Conservation (phyloP, 2,888 invertebrate genomes). For the Caenorhabditis angaria region DNA sequence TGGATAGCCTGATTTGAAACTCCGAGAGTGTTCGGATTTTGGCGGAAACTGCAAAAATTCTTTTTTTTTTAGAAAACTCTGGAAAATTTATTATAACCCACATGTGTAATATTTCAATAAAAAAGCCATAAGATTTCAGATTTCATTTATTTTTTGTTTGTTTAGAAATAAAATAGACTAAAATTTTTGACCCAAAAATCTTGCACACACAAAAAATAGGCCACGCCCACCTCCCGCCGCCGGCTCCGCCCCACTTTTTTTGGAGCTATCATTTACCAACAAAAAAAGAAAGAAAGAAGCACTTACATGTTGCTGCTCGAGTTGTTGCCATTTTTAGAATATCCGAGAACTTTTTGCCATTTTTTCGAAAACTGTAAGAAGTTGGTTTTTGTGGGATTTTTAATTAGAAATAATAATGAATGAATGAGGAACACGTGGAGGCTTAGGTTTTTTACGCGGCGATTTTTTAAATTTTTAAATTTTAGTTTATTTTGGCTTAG, state of each 20-base stretch:
- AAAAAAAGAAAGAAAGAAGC: background rate
- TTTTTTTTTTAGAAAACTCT: background rate
- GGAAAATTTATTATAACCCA: slow-evolving; percentile 35
- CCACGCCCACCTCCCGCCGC: background rate
- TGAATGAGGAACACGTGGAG: no score
- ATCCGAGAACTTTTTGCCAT: background rate
- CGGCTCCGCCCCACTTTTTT: background rate
- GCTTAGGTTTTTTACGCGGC: no score
- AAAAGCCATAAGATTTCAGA: slow-evolving; percentile 67
- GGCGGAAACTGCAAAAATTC: slow-evolving; percentile 83
- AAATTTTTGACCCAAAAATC: background rate
- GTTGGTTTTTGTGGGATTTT: background rate
- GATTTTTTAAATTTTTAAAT: no score
- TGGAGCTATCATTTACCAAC: background rate
- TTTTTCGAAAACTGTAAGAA: background rate
- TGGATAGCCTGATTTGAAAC: slow-evolving; percentile 88
- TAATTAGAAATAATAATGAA: background rate
- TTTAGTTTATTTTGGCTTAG: no score
- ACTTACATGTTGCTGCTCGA: slow-evolving; percentile 9
- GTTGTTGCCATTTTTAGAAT: slow-evolving; percentile 8
- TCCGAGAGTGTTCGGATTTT: slow-evolving; percentile 97
- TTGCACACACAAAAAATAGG: background rate
- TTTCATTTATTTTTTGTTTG: no score
- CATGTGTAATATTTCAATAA: slow-evolving; percentile 71
- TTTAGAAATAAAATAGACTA: no score